Base-by-base conservation (phyloP, 2,888 invertebrate genomes). In the Darwinula stevensoni region DNA sequence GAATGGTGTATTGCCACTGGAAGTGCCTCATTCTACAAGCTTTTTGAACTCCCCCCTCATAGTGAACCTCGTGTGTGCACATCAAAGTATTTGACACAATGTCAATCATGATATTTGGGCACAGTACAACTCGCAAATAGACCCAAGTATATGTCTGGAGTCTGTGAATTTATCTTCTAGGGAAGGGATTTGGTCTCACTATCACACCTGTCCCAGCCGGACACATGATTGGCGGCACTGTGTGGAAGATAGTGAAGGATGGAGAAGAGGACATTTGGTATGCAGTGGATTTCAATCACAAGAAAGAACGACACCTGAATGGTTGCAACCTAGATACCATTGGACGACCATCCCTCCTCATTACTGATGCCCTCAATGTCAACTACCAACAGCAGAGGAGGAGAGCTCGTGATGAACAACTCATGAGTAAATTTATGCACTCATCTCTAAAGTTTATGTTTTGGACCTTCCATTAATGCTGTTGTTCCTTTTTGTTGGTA, bases 261-360 rank as follows among this genome's bases (percentile, higher is more conserved):
- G 91, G 88, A 0, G 94, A 97, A 48, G 94, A 97, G 52, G 94
- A 97, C 45, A 88, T 97, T 39, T 69, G 94, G 2, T 94, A 97
- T 51, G 94, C 91, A 1, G 75, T 86, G 1, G 94, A 97, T 49
- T 97, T 84, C 47, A 99, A 97, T 53, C 97, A 97, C 51, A 97
- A 94, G 47, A 94, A 94, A 49, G 97, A 97, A 47, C 57, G 94
- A 27, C 91, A 94, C 61, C 60, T 94, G 26, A 91, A 91, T 47
- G 86, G 91, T 1, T 91, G 88, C 50, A 80, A 84, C 46, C 56
- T 94, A 32, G 88, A 86, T 45, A 67, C 67, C 39, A 57, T 94
- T 6, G 28, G 31, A 4, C 59, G 94, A 32, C 97, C 97, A 0
- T 86, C 88, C 0, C 54, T 99, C 9, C 58, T 97, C 37, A 75